Evolutionary conservation across 2,888 invertebrate genomes (phyloP).

Genomic region (Himalopsyche japonica): DNA sequence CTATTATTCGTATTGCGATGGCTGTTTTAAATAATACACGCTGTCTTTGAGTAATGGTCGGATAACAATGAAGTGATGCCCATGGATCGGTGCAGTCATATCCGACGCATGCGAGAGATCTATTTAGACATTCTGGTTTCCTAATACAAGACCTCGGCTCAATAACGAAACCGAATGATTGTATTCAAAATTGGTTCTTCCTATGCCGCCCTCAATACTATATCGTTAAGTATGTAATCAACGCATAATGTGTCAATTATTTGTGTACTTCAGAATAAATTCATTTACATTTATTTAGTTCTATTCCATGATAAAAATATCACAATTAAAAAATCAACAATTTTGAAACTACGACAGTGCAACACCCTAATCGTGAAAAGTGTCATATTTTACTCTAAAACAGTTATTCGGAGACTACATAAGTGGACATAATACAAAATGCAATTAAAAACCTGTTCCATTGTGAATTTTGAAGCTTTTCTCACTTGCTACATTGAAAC

Average conservation of each 20-base stretch:
- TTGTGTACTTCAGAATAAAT: too few relatives aligned
- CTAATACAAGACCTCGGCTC: conserved; percentile 3
- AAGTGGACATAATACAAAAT: too few relatives aligned
- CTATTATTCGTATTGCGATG: neutral
- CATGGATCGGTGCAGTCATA: neutral
- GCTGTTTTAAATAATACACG: neutral
- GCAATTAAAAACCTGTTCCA: too few relatives aligned
- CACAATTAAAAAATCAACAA: too few relatives aligned
- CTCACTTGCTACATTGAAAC: too few relatives aligned
- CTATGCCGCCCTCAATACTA: neutral
- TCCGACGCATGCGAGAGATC: neutral
- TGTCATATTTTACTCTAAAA: too few relatives aligned
- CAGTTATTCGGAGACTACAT: too few relatives aligned
- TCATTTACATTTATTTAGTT: too few relatives aligned
- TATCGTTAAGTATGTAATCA: neutral
- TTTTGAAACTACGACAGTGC: too few relatives aligned
- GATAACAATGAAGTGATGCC: neutral
- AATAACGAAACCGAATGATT: conserved; percentile 9
- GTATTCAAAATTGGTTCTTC: conserved; percentile 6
- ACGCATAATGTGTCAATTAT: neutral
- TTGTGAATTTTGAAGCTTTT: too few relatives aligned
- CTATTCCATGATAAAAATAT: too few relatives aligned
- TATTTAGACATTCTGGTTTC: conserved; percentile 1
- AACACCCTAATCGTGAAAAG: too few relatives aligned
- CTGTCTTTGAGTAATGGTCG: neutral